Evolutionary conservation across 2,888 invertebrate species (phyloP), one percentile per base, ranked within the genome.

Genomic region (Tinea pellionella): DNA sequence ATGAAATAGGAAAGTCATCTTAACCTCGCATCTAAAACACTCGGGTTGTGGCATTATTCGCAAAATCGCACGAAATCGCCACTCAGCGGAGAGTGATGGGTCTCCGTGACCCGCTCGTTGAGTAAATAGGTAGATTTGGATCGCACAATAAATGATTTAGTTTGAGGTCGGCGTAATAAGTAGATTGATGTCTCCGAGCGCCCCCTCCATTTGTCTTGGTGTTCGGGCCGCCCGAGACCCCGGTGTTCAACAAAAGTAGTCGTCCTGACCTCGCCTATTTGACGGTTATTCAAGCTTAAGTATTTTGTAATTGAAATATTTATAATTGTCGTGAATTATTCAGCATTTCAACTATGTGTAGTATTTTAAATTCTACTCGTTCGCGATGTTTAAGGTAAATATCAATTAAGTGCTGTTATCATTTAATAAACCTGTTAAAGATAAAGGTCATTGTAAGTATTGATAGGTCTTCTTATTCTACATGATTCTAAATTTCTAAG

Each of bases 91-190:
- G 81, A 81, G 62, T 68, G 80, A 81, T 80, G 73, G 75, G 66
- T 63, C 67, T 62, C 68, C 67, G 65, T 70, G 79, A 78, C 81
- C 80, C 74, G 68, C 73, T 76, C 75, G 76, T 80, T 76, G 69
- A 76, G 77, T 77, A 77, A 82, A 80, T 79, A 78, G 78, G 75
- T 64, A 71, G 82, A 81, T 82, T 81, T 71, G 70, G 80, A 76
- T 77, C 76, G 70, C 68, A 73, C 80, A 76, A 83, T 84, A 84
- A 84, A 82, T 83, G 81, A 84, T 83, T 80, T 77, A 84, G 75
- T 80, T 69, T 69, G 71, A 78, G 74, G 74, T 71, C 71, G 70
- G 66, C 65, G 77, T 85, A 86, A 87, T 87, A 82, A 85, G 80
- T 68, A 73, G 81, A 84, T 81, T 77, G 82, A 86, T 84, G 80